phyloP scores from a whole-genome alignment of 2,888 invertebrate species.

The Dolichomitus sp. region DNA sequence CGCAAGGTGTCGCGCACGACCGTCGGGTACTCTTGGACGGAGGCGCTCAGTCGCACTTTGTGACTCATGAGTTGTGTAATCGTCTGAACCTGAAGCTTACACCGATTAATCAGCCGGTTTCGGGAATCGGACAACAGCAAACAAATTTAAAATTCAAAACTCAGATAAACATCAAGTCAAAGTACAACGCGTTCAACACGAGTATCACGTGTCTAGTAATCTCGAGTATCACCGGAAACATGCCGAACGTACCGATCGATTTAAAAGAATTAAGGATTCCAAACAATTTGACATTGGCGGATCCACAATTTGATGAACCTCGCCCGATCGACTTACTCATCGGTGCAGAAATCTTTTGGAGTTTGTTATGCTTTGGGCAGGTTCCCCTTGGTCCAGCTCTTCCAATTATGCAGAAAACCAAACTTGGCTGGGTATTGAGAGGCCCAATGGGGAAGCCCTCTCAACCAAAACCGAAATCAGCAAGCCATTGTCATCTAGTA shows the following conservation, averaged over 20 bases:
- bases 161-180: conserved; percentile 1
- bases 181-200: conserved; percentile 29
- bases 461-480: not conserved
- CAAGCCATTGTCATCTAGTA: conserved; percentile 22
- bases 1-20: not conserved
- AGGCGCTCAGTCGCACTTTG: conserved; percentile 32
- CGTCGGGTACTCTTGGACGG: conserved; percentile 20
- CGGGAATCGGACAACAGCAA: too few species aligned
- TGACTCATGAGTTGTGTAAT: conserved; percentile 16
- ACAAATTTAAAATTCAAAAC: conserved; percentile 21
- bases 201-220: conserved; percentile 50
- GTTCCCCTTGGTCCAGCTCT: conserved; percentile 1
- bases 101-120: not conserved
- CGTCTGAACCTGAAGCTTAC: conserved; percentile 1
- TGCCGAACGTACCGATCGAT: conserved; percentile 25
- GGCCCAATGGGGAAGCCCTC: conserved; percentile 8
- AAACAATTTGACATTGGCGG: not conserved
- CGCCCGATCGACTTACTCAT: conserved; percentile 10
- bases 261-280: not conserved
- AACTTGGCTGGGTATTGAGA: conserved; percentile 22
- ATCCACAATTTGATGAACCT: conserved; percentile 9
- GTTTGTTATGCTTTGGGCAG: conserved; percentile 10
- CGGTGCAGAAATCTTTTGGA: conserved; percentile 12
- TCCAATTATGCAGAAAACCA: conserved; percentile 20
- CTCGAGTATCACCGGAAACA: conserved; percentile 45